Percentiles rank a stretch among this genome's conserved stretches.
Conservation (phyloP, 2,888 invertebrate species). For the Mesorhabditis belari region DNA sequence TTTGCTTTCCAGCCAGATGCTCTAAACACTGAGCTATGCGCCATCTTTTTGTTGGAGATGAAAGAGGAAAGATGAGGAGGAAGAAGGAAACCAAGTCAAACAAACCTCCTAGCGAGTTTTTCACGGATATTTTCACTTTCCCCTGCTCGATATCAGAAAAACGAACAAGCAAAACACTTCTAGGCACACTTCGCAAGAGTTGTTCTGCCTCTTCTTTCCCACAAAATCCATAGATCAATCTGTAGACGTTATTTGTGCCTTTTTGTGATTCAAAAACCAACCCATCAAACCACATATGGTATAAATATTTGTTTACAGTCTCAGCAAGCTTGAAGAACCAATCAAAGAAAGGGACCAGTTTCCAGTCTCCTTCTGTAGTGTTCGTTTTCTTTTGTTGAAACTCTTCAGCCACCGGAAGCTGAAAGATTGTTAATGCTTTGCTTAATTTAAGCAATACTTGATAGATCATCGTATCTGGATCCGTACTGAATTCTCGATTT, state of each 20-base stretch:
- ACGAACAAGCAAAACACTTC: conserved; percentile 38
- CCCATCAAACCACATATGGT: conserved; percentile 52
- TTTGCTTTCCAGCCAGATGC: background rate
- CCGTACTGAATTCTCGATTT: background rate
- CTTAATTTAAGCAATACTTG: too few species aligned
- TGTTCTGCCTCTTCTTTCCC: conserved; percentile 50
- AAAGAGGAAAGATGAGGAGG: background rate
- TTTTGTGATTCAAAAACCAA: conserved; percentile 7
- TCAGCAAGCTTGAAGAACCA: conserved; percentile 52
- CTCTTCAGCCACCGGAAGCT: conserved; percentile 49
- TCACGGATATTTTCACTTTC: conserved; percentile 50
- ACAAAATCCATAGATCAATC: conserved; percentile 49
- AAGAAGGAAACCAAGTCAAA: background rate
- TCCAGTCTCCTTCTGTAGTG: conserved; percentile 49
- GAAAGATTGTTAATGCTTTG: conserved; percentile 3
- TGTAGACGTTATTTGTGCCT: too few species aligned
- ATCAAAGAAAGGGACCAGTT: conserved; percentile 43
- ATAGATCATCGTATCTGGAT: background rate
- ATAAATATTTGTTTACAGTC: conserved; percentile 48
- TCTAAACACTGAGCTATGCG: background rate
- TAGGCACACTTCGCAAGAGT: conserved; percentile 35
- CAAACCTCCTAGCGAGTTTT: conserved; percentile 39
- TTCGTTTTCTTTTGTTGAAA: conserved; percentile 36
- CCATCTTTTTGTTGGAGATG: too few species aligned
- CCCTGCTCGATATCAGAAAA: conserved; percentile 51